These are phyloP conservation scores for Eubucco bourcierii DNA, from an alignment of 2,113 vertebrate species.

Conservation along the genomic window DNA sequence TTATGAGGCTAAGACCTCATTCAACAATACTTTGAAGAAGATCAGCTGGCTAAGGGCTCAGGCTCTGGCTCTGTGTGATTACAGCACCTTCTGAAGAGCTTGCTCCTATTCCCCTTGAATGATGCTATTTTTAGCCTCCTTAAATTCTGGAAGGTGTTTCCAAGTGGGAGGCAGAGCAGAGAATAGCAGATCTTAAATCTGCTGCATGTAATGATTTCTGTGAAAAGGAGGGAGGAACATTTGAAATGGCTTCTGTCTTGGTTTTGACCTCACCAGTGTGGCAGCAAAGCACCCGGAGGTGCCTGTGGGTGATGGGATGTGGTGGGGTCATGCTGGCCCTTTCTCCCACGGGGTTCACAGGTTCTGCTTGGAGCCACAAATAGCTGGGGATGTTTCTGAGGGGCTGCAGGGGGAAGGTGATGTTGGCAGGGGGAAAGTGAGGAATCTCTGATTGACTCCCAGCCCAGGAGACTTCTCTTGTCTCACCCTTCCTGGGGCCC, in stretches of 20 bases:
- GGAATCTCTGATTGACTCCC: neutral
- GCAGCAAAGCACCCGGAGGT: neutral
- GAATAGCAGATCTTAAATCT: constrained; percentile 3
- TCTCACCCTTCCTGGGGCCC: neutral
- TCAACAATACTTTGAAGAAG: constrained; percentile 20
- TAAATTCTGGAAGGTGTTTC: constrained; percentile 52
- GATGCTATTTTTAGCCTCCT: constrained; percentile 51
- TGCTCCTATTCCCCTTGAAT: neutral
- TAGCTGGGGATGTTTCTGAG: rapidly evolving
- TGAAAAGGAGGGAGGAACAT: neutral
- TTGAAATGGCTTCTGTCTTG: neutral
- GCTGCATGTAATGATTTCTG: neutral
- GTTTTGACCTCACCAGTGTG: neutral
- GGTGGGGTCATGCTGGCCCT: neutral
- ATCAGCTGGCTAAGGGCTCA: neutral
- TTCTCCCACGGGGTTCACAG: rapidly evolving
- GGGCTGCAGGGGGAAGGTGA: rapidly evolving
- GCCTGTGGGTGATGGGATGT: neutral
- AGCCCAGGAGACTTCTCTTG: neutral
- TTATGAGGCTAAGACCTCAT: constrained; percentile 21
- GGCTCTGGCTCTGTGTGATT: neutral
- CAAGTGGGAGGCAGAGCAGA: constrained; percentile 33
- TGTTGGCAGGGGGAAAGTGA: neutral
- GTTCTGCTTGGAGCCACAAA: neutral
- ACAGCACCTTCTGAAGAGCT: constrained; percentile 23